Evolutionary conservation across 2,113 vertebrate genomes (phyloP), one percentile per base, ranked within the genome.

Genomic region (Trichechus manatus): DNA sequence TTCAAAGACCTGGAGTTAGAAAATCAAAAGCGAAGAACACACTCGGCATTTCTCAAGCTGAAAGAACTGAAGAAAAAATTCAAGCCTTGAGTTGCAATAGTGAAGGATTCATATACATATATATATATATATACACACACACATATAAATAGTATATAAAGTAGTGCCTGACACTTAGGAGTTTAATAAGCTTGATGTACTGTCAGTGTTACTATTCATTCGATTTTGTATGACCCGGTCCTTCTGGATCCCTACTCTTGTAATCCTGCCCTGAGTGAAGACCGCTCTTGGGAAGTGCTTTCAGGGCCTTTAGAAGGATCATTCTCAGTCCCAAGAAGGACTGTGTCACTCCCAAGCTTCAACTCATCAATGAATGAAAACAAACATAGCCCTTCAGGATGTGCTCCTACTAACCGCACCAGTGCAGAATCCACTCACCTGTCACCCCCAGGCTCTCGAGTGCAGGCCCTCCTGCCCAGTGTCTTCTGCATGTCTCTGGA

Each of bases 311-410:
- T 59, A 15, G 44, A n/a, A 79, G 61, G 39, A 36, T 83, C 50
- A n/a, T 33, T 82, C n/a, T 68, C 9, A 0, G 22, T 42, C n/a
- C 50, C 50, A 15, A n/a, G 31, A 1, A 79, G 42, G 17, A 63
- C 13, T 22, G 29, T 1, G 29, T 44, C 50, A 11, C 27, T 50
- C 5, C 70, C 27, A 33, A 42, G 53, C 42, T n/a, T 79, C 27
- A 22, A 6, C 33, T 25, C 50, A 33, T 61, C 25, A 8, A 8
- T 22, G 22, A 19, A 1, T 1, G 10, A n/a, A 64, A 33, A 33
- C 15, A 8, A 14, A 13, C 27, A 42, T 20, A 0, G 47, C 0
- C 9, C 31, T 23, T 4, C 11, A 25, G 14, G 15, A 13, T 0
- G 0, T 11, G 15, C 7, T 11, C 20, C 79, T 22, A 0, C 61